Conservation (phyloP, 2,888 invertebrate genomes). For the Eurytoma adleriae region DNA sequence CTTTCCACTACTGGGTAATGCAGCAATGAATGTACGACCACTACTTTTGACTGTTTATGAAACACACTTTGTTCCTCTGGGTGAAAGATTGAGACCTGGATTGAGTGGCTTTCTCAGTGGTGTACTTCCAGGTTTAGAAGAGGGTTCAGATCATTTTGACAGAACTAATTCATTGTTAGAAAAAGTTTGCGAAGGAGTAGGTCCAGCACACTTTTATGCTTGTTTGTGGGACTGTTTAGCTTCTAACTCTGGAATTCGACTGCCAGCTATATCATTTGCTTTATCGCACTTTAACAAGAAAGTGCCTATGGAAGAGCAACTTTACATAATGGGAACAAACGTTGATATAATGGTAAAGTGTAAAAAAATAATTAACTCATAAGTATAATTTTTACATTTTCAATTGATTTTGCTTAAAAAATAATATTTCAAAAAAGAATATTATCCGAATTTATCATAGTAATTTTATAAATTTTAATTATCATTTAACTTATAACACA, state of each 20-base stretch:
- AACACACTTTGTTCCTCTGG: constrained; percentile 90
- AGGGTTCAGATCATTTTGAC: constrained; percentile 89
- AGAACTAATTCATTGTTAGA: constrained; percentile 82
- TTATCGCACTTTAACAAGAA: constrained; percentile 88
- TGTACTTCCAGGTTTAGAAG: constrained; percentile 91
- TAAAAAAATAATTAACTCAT: not conserved
- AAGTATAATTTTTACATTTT: no score
- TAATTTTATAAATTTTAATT: no score
- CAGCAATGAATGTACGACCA: constrained; percentile 93
- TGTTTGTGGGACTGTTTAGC: constrained; percentile 93
- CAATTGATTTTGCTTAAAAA: no score
- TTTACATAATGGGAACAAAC: constrained; percentile 89
- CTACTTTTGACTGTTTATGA: constrained; percentile 90
- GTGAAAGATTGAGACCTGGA: constrained; percentile 86
- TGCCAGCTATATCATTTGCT: constrained; percentile 89
- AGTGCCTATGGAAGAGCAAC: constrained; percentile 87
- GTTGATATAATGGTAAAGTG: constrained; percentile 85
- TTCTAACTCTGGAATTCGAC: constrained; percentile 86
- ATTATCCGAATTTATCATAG: no score
- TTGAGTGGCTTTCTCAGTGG: constrained; percentile 92
- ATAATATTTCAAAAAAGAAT: no score
- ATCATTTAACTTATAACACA: no score
- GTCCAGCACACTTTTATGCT: constrained; percentile 88
- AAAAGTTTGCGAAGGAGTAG: constrained; percentile 86
- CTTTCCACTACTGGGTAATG: constrained; percentile 92